Percentiles rank a stretch among this genome's conserved stretches.
Evolutionary conservation across 2,113 vertebrate genomes (phyloP).

Genomic region (Pygathrix nemaeus): DNA sequence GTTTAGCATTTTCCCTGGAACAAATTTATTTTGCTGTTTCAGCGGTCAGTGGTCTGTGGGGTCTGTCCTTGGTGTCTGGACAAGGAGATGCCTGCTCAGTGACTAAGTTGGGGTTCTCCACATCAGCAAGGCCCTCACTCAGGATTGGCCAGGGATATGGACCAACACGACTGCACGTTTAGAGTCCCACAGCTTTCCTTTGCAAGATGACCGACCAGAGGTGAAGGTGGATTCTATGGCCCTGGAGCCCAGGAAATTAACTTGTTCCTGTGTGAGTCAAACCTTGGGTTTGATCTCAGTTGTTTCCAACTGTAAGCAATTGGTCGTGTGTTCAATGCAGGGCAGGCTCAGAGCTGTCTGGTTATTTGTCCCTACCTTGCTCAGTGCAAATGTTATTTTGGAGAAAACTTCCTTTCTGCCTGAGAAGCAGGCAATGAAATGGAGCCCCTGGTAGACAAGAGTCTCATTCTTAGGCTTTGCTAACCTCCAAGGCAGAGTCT

Average conservation of each 20-base stretch:
- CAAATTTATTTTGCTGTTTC: neutral
- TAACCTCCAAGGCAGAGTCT: neutral
- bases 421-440: neutral
- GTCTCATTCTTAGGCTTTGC: neutral
- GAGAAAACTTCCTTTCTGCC: neutral
- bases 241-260: neutral
- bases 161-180: accelerated
- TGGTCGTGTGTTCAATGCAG: neutral
- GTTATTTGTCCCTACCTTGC: neutral
- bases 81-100: neutral
- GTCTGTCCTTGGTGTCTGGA: neutral
- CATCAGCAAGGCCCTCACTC: neutral
- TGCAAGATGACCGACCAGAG: accelerated
- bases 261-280: neutral
- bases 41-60: too few species aligned
- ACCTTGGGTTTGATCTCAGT: neutral
- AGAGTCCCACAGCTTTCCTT: accelerated
- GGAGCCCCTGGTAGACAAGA: neutral
- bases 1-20: neutral
- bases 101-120: neutral
- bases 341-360: neutral
- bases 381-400: neutral
- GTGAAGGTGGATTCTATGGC: neutral
- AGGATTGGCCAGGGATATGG: accelerated
- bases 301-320: neutral